Evolutionary conservation across 2,797 vertebrate genomes (phyloP).

Genomic region (Phrynocephalus forsythii): DNA sequence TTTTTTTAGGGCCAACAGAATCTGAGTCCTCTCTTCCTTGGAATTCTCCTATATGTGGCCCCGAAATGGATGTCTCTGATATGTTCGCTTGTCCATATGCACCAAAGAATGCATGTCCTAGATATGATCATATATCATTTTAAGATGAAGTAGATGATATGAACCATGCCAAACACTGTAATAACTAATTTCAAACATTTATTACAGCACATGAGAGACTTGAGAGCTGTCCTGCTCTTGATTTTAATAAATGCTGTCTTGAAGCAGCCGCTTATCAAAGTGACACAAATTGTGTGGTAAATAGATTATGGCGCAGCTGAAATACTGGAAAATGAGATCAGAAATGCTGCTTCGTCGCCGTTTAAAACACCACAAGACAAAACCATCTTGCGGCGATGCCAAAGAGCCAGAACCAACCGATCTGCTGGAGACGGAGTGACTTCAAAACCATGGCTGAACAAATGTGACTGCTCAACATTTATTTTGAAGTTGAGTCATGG

Average conservation of each 20-base stretch:
- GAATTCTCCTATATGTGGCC: neutral
- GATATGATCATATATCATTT: conserved; percentile 72
- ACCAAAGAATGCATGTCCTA: conserved; percentile 46
- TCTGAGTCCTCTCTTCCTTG: neutral
- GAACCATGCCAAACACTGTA: conserved; percentile 78
- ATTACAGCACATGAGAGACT: conserved; percentile 82
- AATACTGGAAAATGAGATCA: conserved; percentile 84
- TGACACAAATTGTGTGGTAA: conserved; percentile 84
- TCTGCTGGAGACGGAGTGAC: conserved; percentile 55
- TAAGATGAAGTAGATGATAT: conserved; percentile 70
- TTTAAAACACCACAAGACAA: conserved; percentile 65
- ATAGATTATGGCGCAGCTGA: conserved; percentile 83
- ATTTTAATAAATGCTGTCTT: conserved; percentile 84
- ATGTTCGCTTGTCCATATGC: neutral
- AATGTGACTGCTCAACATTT: neutral
- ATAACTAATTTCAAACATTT: conserved; percentile 85
- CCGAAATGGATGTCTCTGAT: neutral
- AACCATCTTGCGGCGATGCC: conserved; percentile 54
- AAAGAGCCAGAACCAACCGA: conserved; percentile 25
- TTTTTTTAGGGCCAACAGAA: conserved; percentile 4
- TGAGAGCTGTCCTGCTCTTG: conserved; percentile 80
- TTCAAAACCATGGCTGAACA: neutral
- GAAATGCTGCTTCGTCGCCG: conserved; percentile 75
- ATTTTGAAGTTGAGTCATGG: too few species aligned
- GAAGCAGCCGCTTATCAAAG: conserved; percentile 84